A percentile compares a stretch with the other conserved stretches of the same genome.
phyloP scores from a whole-genome alignment of 2,113 vertebrate genomes.

The Amblyornis subalaris region DNA sequence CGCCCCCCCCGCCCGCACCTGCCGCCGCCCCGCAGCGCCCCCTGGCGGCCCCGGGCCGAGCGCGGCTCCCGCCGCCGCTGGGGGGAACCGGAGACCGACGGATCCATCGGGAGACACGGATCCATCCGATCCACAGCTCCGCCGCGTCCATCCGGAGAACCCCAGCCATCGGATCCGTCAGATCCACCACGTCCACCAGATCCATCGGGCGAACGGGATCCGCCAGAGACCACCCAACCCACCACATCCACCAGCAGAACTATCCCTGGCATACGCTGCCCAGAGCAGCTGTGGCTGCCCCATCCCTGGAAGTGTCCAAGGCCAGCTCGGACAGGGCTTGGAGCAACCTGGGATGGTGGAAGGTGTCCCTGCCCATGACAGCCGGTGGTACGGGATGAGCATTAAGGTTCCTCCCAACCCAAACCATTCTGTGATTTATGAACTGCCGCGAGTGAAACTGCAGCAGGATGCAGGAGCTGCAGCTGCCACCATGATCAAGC shows the following conservation, averaged over 20 bases:
- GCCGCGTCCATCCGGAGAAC: background rate
- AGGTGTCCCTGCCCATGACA: background rate
- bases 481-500: background rate
- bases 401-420: background rate
- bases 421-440: background rate
- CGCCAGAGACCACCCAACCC: background rate
- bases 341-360: fast-evolving
- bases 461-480: background rate
- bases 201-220: background rate
- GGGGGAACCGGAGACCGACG: background rate
- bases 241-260: fast-evolving
- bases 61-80: background rate
- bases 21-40: background rate
- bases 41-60: background rate
- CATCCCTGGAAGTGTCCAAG: background rate
- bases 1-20: no score
- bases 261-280: background rate
- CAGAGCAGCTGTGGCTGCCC: fast-evolving
- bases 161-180: fast-evolving
- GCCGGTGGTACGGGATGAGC: background rate
- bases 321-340: fast-evolving
- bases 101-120: no score
- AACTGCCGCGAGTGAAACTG: background rate
- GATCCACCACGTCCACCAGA: background rate
- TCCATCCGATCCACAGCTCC: no score